A percentile compares a stretch with the other conserved stretches of the same genome.
Evolutionary conservation across 2,888 invertebrate genomes (phyloP).

Genomic region (Drosophila paramelanica): DNA sequence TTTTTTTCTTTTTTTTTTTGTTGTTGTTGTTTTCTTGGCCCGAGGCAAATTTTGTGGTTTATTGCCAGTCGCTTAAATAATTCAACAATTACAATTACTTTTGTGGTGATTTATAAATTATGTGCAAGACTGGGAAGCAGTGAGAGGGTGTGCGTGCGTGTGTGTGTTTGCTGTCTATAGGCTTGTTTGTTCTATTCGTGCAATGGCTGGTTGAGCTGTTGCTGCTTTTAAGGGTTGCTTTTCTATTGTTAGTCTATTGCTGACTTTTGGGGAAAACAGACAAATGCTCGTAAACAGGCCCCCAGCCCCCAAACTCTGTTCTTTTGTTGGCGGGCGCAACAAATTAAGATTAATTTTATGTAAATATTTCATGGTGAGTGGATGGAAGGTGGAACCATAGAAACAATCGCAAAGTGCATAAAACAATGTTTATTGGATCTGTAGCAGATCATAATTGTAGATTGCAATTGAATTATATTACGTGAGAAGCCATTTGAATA

Average conservation of each 20-base stretch:
- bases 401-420: conserved; percentile 44
- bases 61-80: conserved; percentile 67
- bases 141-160: neutral
- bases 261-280: conserved; percentile 13
- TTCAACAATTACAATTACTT: conserved; percentile 75
- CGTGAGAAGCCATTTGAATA: conserved; percentile 44
- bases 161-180: conserved; percentile 22
- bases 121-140: conserved; percentile 29
- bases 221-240: conserved; percentile 52
- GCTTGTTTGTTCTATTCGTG: conserved; percentile 45
- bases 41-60: conserved; percentile 60
- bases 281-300: conserved; percentile 33
- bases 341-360: conserved; percentile 69
- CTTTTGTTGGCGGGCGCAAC: conserved; percentile 39
- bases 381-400: conserved; percentile 10
- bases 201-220: conserved; percentile 32
- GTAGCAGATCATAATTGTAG: conserved; percentile 36
- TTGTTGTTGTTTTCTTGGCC: conserved; percentile 9
- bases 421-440: conserved; percentile 53
- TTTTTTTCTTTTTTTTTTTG: no score
- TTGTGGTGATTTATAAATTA: conserved; percentile 71
- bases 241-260: conserved; percentile 33
- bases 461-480: conserved; percentile 53
- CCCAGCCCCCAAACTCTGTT: neutral
- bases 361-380: conserved; percentile 58